Evolutionary conservation across 2,888 invertebrate genomes (phyloP), one percentile per base, ranked within the genome.

Genomic region (Muschampia plurimacula): DNA sequence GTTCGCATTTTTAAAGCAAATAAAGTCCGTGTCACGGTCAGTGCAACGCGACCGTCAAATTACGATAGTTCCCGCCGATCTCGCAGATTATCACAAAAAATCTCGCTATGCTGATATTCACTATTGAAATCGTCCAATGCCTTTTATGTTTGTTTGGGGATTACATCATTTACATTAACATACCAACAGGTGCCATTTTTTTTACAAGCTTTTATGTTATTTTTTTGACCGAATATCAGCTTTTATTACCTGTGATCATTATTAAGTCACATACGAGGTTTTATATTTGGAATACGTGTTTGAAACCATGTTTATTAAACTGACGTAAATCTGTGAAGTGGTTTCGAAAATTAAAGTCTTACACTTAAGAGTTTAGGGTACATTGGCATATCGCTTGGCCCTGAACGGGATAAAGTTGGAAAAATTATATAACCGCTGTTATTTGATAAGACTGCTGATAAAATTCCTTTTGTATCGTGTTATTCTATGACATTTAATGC

Each of bases 111-210:
- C 22, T 36, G 52, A 32, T 49, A 70, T 65, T 15, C 59, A 39
- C 52, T 28, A 70, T 73, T 75, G 49, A 70, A 73, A 55, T 69
- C 72, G 70, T 69, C 66, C 69, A 52, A 60, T 70, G 72, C 65
- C 59, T 74, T 70, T 73, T 74, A 60, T n/a, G 22, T 13, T 67
- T 63, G 72, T 74, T 66, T 63, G 55, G 52, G 49, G 74, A 74
- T 76, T 76, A 74, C 76, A 73, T 76, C 76, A 76, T 67, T 66
- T 44, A 10, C 22, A 67, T 64, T 67, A 32, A n/a, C 74, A 72
- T 75, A 70, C 59, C 32, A 66, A 72, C 69, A 63, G 66, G 64
- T 69, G 74, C n/a, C 59, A 13, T 6, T 32, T 32, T 32, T 59
- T 13, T 59, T 36, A 7, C 22, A 28, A 4, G 55, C 59, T 32